These are phyloP conservation scores for Tragulus kanchil DNA, from an alignment of 2,113 vertebrate species.

Conservation along the genomic window DNA sequence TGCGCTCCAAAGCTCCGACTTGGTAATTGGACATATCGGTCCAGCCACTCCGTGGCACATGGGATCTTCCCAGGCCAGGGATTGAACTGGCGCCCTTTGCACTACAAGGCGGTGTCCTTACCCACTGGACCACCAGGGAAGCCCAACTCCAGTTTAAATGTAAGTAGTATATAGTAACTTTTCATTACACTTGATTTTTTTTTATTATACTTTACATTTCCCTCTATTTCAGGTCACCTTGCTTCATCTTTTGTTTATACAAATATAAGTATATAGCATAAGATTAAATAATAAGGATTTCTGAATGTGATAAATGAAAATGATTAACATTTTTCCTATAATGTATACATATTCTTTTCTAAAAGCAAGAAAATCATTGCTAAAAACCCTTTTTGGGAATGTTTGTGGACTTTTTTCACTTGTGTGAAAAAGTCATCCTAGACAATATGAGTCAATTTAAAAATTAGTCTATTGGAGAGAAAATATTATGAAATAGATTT, in stretches of 20 bases:
- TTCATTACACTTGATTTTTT: background rate
- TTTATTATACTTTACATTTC: background rate
- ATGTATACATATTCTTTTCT: background rate
- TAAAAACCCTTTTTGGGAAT: constrained; percentile 5
- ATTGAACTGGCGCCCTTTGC: no score
- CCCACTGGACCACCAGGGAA: no score
- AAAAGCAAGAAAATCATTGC: background rate
- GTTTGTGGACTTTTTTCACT: constrained; percentile 27
- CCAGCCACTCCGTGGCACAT: no score
- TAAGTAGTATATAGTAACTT: background rate
- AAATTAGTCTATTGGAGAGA: constrained; percentile 81
- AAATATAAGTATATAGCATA: background rate
- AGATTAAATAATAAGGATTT: background rate
- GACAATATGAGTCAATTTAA: constrained; percentile 82
- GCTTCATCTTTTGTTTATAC: background rate
- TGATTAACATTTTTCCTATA: background rate
- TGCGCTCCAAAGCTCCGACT: no score
- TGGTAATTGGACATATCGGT: no score
- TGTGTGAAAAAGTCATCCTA: constrained; percentile 76
- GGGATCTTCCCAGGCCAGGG: no score
- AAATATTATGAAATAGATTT: constrained; percentile 84
- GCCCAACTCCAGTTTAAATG: background rate
- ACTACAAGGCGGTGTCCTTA: no score
- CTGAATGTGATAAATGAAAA: background rate
- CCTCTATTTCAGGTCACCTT: background rate